A percentile compares a stretch with the other conserved stretches of the same genome.
Evolutionary conservation across 2,797 vertebrate species (phyloP).

Genomic region (Danio kyathit): DNA sequence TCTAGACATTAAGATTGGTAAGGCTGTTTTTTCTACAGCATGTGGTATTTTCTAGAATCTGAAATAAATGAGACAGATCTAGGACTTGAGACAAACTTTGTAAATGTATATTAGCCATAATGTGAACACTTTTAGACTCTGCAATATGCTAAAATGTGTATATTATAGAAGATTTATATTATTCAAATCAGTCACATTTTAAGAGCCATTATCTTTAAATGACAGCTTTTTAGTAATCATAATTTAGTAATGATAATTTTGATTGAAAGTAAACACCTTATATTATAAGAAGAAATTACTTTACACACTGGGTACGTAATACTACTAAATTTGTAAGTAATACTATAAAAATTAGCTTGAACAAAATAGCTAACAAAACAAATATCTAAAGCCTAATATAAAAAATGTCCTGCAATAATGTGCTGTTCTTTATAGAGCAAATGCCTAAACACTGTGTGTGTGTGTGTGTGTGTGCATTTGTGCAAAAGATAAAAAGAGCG

Average conservation of each 20-base stretch:
- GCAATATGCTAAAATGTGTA: not conserved
- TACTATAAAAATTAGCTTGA: not conserved
- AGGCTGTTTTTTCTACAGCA: not conserved
- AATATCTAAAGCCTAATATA: too few relatives aligned
- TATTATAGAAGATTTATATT: too few relatives aligned
- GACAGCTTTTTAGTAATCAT: too few relatives aligned
- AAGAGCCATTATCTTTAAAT: too few relatives aligned
- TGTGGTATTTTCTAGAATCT: not conserved
- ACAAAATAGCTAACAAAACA: not conserved
- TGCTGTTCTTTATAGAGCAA: not conserved
- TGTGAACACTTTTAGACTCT: not conserved
- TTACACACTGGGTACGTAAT: not conserved
- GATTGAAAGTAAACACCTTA: not conserved
- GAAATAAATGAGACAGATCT: slow-evolving; percentile 6
- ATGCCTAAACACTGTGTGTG: not conserved
- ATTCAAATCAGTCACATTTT: too few relatives aligned
- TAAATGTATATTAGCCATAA: not conserved
- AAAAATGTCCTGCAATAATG: not conserved
- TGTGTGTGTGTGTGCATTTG: slow-evolving; percentile 28
- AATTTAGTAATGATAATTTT: too few relatives aligned
- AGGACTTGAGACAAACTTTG: not conserved
- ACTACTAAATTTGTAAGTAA: not conserved
- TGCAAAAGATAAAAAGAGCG: slow-evolving; percentile 29
- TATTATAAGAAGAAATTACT: not conserved
- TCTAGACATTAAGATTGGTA: slow-evolving; percentile 17